Evolutionary conservation across 2,888 invertebrate species (phyloP).

Genomic region (Zelleria hepariella): DNA sequence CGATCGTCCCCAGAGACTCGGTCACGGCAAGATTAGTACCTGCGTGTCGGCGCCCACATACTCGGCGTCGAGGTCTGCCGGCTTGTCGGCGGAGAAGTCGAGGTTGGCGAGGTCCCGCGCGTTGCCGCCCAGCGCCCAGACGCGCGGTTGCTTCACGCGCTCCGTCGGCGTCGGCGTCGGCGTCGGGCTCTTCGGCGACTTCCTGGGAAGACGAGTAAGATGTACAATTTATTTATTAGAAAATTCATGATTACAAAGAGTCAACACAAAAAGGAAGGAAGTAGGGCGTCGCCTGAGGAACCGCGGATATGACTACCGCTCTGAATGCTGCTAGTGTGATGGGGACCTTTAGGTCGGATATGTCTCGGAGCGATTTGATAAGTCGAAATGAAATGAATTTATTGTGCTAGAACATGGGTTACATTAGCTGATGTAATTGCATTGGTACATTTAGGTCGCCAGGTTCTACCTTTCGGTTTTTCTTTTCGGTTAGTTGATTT

Average conservation of each 20-base stretch:
- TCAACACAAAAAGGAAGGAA: too few relatives aligned
- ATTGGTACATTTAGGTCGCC: too few relatives aligned
- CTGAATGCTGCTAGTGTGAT: too few relatives aligned
- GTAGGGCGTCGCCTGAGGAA: too few relatives aligned
- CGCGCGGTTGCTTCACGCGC: constrained; percentile 89
- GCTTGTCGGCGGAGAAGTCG: constrained; percentile 85
- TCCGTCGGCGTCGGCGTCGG: constrained; percentile 15
- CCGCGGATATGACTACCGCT: too few relatives aligned
- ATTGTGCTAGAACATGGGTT: too few relatives aligned
- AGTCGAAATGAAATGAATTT: too few relatives aligned
- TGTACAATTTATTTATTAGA: neutral
- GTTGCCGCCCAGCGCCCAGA: constrained; percentile 91
- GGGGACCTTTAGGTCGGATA: too few relatives aligned
- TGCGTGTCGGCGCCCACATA: constrained; percentile 65
- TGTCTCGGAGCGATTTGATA: too few relatives aligned
- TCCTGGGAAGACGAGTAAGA: neutral
- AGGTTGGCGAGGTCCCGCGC: constrained; percentile 82
- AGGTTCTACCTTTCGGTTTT: neutral
- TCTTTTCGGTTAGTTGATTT: neutral
- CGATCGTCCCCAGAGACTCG: neutral
- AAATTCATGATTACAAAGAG: too few relatives aligned
- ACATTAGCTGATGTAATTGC: too few relatives aligned
- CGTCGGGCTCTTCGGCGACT: neutral
- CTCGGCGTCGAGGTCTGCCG: constrained; percentile 66
- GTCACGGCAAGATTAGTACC: constrained; percentile 46